Evolutionary conservation across 2,888 invertebrate species (phyloP).

Genomic region (Catocala nupta): DNA sequence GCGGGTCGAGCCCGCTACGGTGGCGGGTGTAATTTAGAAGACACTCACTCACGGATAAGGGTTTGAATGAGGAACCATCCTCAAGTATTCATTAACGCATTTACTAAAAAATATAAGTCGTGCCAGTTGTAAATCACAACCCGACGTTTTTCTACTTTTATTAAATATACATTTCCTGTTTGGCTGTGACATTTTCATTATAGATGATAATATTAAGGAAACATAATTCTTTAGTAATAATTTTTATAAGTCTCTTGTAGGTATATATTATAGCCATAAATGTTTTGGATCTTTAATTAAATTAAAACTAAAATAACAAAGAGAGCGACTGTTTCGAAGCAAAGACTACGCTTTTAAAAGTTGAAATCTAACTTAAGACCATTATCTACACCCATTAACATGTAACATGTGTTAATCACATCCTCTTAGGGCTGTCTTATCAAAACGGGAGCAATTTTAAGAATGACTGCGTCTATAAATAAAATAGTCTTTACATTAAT

Average conservation of each 20-base stretch:
- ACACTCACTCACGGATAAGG: slow-evolving; percentile 53
- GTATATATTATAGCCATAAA: slow-evolving; percentile 47
- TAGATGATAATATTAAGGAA: slow-evolving; percentile 70
- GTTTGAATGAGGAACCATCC: slow-evolving; percentile 58
- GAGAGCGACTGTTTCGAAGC: slow-evolving; percentile 32
- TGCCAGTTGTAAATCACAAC: slow-evolving; percentile 73
- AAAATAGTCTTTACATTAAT: slow-evolving; percentile 85
- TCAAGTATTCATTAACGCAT: slow-evolving; percentile 67
- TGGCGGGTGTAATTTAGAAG: slow-evolving; percentile 67
- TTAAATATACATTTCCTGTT: slow-evolving; percentile 75
- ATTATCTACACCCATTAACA: slow-evolving; percentile 77
- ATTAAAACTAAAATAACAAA: slow-evolving; percentile 47
- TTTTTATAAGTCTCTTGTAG: slow-evolving; percentile 56
- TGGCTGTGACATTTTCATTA: slow-evolving; percentile 70
- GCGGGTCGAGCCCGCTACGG: slow-evolving; percentile 66
- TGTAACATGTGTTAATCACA: slow-evolving; percentile 81
- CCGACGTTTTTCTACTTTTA: slow-evolving; percentile 65
- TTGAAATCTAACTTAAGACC: slow-evolving; percentile 56
- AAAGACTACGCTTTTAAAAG: slow-evolving; percentile 47
- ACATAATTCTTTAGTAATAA: slow-evolving; percentile 71
- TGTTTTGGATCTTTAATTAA: slow-evolving; percentile 58
- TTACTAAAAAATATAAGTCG: slow-evolving; percentile 72
- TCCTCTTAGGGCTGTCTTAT: slow-evolving; percentile 75
- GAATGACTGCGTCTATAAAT: slow-evolving; percentile 84
- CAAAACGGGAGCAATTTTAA: slow-evolving; percentile 84